Conservation (phyloP, 2,113 vertebrate species). For the Erythrocercus mccallii region DNA sequence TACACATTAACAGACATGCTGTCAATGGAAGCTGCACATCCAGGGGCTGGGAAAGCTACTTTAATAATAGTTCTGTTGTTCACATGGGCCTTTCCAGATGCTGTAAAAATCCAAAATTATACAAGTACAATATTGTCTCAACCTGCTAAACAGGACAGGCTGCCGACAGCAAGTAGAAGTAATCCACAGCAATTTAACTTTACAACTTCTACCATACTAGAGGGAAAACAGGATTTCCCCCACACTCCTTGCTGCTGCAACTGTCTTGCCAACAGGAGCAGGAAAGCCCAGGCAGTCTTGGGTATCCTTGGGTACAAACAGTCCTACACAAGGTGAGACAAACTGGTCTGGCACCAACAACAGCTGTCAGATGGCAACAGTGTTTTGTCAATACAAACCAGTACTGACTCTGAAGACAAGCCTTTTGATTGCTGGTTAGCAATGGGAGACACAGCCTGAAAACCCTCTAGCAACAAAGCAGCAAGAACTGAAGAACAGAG, state of each 20-base stretch:
- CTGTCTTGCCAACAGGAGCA: not conserved
- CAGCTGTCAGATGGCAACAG: not conserved
- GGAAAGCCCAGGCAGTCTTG: not conserved
- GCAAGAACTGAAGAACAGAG: not conserved
- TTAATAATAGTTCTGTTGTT: slow-evolving; percentile 25
- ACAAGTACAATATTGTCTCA: not conserved
- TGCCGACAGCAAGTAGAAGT: not conserved
- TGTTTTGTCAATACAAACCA: not conserved
- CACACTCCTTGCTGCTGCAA: not conserved
- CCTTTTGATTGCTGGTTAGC: not conserved
- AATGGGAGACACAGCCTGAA: not conserved
- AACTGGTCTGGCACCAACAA: not conserved
- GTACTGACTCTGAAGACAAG: not conserved
- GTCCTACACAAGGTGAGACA: not conserved
- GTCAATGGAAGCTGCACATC: not conserved
- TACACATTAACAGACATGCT: not conserved
- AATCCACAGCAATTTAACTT: not conserved
- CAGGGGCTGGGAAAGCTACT: not conserved
- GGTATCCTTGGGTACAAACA: not conserved
- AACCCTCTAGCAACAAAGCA: not conserved
- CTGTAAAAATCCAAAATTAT: not conserved
- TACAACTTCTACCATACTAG: not conserved
- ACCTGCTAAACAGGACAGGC: not conserved
- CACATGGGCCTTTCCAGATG: not conserved
- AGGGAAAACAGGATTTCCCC: not conserved